Base-by-base conservation (phyloP, 2,888 invertebrate genomes). In the Coelopa pilipes region DNA sequence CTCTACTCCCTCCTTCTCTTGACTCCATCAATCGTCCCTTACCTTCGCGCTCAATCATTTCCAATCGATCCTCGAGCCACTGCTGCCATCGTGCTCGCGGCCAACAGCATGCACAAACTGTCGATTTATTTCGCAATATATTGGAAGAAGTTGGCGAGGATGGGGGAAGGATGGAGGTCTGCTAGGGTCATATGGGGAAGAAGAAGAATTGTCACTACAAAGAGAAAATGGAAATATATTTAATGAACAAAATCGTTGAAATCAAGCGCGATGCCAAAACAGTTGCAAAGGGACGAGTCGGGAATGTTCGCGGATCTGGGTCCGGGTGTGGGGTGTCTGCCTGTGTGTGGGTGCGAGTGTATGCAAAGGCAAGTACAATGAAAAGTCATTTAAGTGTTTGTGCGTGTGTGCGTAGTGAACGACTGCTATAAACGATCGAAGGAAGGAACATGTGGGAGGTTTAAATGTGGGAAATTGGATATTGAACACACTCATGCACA, bases 391-490 rank as follows among this genome's bases (percentile, higher is more conserved):
- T 21, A 24, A 62, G n/a, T 53, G 53, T 62, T 21, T 62, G 24
- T 62, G 60, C 15, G 60, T 21, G 34, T 21, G 34, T 21, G 21
- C 2, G 21, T 17, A 19, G 45, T 34, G 60, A 24, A 24, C 24
- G 60, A 62, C 15, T 62, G 60, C 21, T 12, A 11, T 62, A 21
- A 21, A 15, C 21, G 34, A 21, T 62, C 15, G 21, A 24, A 10
- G 34, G 15, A 24, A 24, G 24, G 24, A 62, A 11, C 24, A 12
- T 21, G 60, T 19, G 24, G 60, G 60, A 21, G 21, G 60, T 24
- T 62, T 19, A 62, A 62, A 10, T 62, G 60, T 15, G 60, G 34
- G 60, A 62, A 62, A 62, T 62, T 62, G 60, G 60, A 62, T 62
- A 62, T 24, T 62, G 60, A 24, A 62, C 21, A 24, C 21, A 62